These are phyloP conservation scores for Pseudoips prasinana DNA, from an alignment of 2,888 invertebrate species.

Conservation along the genomic window DNA sequence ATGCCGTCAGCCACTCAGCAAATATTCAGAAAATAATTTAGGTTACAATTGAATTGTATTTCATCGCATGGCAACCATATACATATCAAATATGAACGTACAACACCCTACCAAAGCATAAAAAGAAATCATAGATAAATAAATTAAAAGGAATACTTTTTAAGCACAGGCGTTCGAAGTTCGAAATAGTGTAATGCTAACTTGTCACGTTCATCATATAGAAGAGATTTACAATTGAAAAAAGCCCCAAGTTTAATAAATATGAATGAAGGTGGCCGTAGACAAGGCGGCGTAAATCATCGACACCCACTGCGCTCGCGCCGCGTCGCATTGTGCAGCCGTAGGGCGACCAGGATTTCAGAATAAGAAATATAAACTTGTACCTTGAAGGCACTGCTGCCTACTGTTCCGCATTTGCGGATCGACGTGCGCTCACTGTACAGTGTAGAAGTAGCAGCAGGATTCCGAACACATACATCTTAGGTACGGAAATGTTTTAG, in stretches of 20 bases:
- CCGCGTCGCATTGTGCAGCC: constrained; percentile 44
- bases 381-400: no score
- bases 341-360: constrained; percentile 21
- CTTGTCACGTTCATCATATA: constrained; percentile 57
- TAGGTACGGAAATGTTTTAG: no score
- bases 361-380: no score
- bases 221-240: constrained; percentile 62
- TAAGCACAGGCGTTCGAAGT: not conserved
- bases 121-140: constrained; percentile 21
- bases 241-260: constrained; percentile 67
- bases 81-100: no score
- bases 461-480: no score
- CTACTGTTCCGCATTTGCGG: no score
- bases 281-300: constrained; percentile 62
- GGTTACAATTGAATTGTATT: no score
- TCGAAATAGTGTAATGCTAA: constrained; percentile 38
- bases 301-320: constrained; percentile 69
- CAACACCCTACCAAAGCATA: not conserved
- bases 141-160: constrained; percentile 11
- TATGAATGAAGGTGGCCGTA: constrained; percentile 64
- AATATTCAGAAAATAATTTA: no score
- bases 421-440: no score
- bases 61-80: no score
- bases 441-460: no score
- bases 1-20: no score